Percentiles rank a stretch among this genome's conserved stretches.
Conservation (phyloP, 2,888 invertebrate genomes). For the Folsomia manolachei region DNA sequence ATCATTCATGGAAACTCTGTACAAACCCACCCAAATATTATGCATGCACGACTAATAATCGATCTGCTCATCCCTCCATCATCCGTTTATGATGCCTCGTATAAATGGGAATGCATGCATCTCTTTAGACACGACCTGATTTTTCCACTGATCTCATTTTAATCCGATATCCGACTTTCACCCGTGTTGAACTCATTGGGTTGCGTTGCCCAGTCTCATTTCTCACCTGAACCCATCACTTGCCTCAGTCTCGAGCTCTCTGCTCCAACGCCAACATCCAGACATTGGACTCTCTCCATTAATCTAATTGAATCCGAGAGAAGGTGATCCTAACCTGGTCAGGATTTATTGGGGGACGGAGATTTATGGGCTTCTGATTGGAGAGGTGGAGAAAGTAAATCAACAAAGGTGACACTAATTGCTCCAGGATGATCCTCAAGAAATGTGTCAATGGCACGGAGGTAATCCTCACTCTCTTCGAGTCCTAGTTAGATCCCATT, state of each 20-base stretch:
- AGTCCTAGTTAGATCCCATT: not conserved
- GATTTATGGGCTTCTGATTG: not conserved
- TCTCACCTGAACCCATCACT: not conserved
- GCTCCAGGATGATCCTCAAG: constrained; percentile 19
- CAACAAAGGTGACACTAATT: not conserved
- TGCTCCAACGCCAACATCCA: not conserved
- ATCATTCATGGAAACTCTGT: not conserved
- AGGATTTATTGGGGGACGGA: not conserved
- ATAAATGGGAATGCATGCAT: not conserved
- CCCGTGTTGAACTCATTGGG: not conserved
- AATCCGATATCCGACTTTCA: not conserved
- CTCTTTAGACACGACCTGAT: not conserved
- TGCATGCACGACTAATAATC: not conserved
- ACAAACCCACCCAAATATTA: not conserved
- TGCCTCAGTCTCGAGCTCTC: not conserved
- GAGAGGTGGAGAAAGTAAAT: not conserved
- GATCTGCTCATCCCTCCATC: not conserved
- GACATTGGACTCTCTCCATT: not conserved
- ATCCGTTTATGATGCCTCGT: not conserved
- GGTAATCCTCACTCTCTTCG: no score
- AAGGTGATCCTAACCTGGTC: no score
- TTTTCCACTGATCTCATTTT: not conserved
- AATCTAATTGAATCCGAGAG: not conserved
- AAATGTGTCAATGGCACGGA: constrained; percentile 41
- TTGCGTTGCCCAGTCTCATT: not conserved